phyloP scores from a whole-genome alignment of 1,140 invertebrate species.

The Berghia stephanieae region DNA sequence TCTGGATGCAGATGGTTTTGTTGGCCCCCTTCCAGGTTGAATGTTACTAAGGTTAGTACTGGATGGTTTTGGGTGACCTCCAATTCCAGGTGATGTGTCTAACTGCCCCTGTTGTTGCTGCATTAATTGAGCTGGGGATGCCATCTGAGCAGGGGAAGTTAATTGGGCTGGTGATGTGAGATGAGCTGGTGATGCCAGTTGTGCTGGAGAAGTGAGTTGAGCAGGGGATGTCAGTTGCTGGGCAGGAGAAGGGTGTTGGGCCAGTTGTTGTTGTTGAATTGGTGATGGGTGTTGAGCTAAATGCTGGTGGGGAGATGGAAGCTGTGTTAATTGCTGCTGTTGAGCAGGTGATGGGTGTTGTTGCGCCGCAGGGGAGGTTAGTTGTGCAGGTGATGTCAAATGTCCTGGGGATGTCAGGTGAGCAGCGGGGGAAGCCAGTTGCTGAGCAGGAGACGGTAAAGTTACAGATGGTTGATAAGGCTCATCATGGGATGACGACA shows the following conservation, averaged over 20 bases:
- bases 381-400: neutral
- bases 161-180: constrained; percentile 8
- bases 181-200: constrained; percentile 20
- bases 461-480: constrained; percentile 6
- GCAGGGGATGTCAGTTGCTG: neutral
- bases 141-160: constrained; percentile 21
- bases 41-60: no score
- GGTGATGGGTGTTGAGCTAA: neutral
- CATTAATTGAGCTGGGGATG: neutral
- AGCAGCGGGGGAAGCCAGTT: no score
- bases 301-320: no score
- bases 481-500: constrained; percentile 18
- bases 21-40: no score
- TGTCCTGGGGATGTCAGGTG: constrained; percentile 13
- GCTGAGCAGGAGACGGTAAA: constrained; percentile 19
- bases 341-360: neutral
- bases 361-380: neutral
- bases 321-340: no score
- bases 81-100: constrained; percentile 26
- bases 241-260: neutral
- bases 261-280: neutral
- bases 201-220: neutral
- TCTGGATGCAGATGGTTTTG: constrained; percentile 1
- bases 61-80: no score
- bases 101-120: neutral